These are phyloP conservation scores for Echiichthys vipera DNA, from an alignment of 2,797 vertebrate species.

Conservation along the genomic window DNA sequence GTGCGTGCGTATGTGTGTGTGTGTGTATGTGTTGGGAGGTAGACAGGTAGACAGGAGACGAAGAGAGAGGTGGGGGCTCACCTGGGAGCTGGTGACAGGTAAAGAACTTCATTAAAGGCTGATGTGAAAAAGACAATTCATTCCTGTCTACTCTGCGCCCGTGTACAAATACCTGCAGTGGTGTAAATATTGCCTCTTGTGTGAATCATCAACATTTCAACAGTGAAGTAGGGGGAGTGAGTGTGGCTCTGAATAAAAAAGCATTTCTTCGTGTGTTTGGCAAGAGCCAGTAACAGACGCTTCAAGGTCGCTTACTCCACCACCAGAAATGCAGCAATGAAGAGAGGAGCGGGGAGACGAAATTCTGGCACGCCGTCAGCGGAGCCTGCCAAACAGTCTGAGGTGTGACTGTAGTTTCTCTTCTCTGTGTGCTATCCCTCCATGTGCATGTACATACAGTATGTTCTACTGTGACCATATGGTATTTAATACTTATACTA, in stretches of 20 bases:
- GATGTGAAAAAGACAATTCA: constrained; percentile 40
- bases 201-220: constrained; percentile 66
- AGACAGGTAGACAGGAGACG: background rate
- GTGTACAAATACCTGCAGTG: constrained; percentile 40
- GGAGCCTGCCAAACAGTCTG: constrained; percentile 56
- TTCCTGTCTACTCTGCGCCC: constrained; percentile 18
- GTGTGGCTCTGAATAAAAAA: constrained; percentile 54
- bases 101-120: constrained; percentile 29
- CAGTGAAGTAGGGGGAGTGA: constrained; percentile 30
- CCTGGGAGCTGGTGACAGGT: constrained; percentile 52
- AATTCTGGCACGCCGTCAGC: constrained; percentile 55
- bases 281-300: constrained; percentile 42
- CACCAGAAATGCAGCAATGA: constrained; percentile 37
- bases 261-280: constrained; percentile 49
- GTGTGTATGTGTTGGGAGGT: no score
- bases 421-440: constrained; percentile 10
- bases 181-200: constrained; percentile 30
- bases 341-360: constrained; percentile 37
- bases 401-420: constrained; percentile 43
- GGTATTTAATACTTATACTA: constrained; percentile 39
- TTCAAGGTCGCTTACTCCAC: constrained; percentile 71
- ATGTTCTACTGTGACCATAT: constrained; percentile 7
- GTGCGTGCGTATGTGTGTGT: no score
- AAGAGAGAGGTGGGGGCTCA: constrained; percentile 20
- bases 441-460: constrained; percentile 1